Base-by-base conservation (phyloP, 2,888 invertebrate genomes). In the Diarsia brunnea region DNA sequence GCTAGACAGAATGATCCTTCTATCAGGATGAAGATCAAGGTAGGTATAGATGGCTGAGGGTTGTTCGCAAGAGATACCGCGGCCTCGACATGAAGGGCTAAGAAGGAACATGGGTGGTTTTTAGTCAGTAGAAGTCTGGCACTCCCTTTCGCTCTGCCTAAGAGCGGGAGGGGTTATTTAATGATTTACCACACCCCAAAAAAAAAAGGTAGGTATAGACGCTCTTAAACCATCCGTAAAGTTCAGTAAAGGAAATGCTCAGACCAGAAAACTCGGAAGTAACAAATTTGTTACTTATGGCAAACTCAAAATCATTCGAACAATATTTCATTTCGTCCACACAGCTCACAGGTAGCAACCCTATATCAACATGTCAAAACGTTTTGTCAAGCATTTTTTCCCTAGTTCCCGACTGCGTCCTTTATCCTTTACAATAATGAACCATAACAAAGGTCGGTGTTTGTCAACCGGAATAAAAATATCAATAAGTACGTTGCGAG, bases 371-470 rank as follows among this genome's bases (percentile, higher is more conserved):
- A 90, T 88, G 89, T 91, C 90, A 84, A 90, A 93, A 85, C 89
- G 88, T 91, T 92, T 92, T 93, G 91, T 91, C 89, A 88, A 88
- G 87, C 84, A 89, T 89, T 91, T 91, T 90, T 89, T 89, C 82
- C 65, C 69, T 87, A 86, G 87, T 85, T 85, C 87, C 86, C 88
- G 76, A 87, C 89, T 89, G 90, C 87, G 88, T 91, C 88, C 84
- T 87, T 92, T 92, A 90, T 92, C 87, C 89, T 84, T 86, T 60
- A 84, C 68, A 89, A 87, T 92, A 93, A 93, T 92, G 91, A 92
- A 91, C 88, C 88, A 86, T 91, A 90, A 92, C 90, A 78, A 89
- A 84, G 84, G 72, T 73, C 75, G 79, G 82, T 88, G 89, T 89
- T 87, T 90, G 92, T 91, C 91, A 88, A 88, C 64, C 11, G 58